phyloP scores from a whole-genome alignment of 2,888 invertebrate genomes.

The Ernsta delagoae region DNA sequence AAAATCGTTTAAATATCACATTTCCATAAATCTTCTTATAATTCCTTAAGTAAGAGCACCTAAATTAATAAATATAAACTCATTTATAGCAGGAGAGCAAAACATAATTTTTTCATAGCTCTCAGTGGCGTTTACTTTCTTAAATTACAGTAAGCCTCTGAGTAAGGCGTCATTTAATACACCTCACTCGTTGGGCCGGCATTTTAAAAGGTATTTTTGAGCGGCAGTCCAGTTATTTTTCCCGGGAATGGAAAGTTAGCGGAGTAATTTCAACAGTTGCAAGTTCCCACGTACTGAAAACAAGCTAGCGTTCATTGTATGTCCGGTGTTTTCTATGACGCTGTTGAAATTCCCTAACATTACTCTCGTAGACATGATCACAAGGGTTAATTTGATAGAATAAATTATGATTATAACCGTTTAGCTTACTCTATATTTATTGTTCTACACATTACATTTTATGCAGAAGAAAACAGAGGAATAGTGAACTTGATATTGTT shows the following conservation, averaged over 20 bases:
- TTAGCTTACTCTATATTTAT: too few species aligned
- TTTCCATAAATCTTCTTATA: too few species aligned
- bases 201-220: slow-evolving; percentile 63
- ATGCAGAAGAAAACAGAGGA: too few species aligned
- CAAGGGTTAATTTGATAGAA: background rate
- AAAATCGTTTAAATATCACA: too few species aligned
- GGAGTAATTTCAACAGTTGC: slow-evolving; percentile 74
- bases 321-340: slow-evolving; percentile 47
- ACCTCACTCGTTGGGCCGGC: slow-evolving; percentile 25
- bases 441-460: too few species aligned
- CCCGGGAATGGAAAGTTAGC: slow-evolving; percentile 51
- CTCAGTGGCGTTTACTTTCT: slow-evolving; percentile 31
- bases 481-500: too few species aligned
- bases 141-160: slow-evolving; percentile 17
- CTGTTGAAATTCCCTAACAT: slow-evolving; percentile 45
- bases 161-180: slow-evolving; percentile 37
- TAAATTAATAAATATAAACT: too few species aligned
- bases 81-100: background rate
- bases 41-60: too few species aligned
- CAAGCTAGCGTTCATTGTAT: slow-evolving; percentile 45
- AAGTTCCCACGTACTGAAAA: slow-evolving; percentile 64
- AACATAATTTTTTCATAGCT: slow-evolving; percentile 35
- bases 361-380: background rate
- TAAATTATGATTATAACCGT: background rate
- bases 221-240: slow-evolving; percentile 59